Percentiles rank a stretch among this genome's conserved stretches.
These are phyloP conservation scores for Oreochromis aureus DNA, from an alignment of 2,113 vertebrate species.

Conservation along the genomic window DNA sequence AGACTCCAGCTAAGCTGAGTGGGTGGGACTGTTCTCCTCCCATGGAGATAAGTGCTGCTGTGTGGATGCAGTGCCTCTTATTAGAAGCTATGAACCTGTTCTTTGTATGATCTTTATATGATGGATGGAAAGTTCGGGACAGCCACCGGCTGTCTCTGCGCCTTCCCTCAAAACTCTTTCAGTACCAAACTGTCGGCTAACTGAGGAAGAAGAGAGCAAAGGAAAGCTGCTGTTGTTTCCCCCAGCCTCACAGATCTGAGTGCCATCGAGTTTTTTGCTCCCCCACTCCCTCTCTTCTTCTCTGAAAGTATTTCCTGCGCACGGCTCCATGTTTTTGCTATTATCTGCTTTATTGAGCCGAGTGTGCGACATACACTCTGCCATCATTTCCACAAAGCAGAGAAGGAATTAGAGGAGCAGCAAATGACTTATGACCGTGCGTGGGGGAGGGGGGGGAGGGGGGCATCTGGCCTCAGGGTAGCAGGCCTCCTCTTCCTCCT, in stretches of 20 bases:
- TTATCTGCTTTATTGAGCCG: constrained; percentile 79
- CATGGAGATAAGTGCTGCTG: not conserved
- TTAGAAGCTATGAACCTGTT: not conserved
- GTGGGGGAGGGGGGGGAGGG: not conserved
- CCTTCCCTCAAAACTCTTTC: not conserved
- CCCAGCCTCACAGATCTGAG: not conserved
- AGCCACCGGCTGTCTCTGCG: not conserved
- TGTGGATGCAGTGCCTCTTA: not conserved
- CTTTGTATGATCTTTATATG: not conserved
- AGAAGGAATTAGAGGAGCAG: constrained; percentile 83
- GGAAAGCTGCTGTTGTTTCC: not conserved
- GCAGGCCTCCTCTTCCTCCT: constrained; percentile 75
- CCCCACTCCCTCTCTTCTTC: not conserved
- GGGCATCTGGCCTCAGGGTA: constrained; percentile 52
- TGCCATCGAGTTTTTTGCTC: not conserved
- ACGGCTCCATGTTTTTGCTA: constrained; percentile 57
- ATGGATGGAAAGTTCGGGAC: not conserved
- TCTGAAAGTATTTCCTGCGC: constrained; percentile 29
- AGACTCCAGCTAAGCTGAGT: not conserved
- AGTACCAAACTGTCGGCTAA: not conserved
- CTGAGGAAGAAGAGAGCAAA: not conserved
- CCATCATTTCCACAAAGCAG: constrained; percentile 81
- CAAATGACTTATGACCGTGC: constrained; percentile 87
- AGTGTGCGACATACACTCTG: constrained; percentile 78
- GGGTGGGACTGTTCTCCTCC: not conserved